Evolutionary conservation across 2,113 vertebrate genomes (phyloP).

Genomic region (Erinaceus europaeus): DNA sequence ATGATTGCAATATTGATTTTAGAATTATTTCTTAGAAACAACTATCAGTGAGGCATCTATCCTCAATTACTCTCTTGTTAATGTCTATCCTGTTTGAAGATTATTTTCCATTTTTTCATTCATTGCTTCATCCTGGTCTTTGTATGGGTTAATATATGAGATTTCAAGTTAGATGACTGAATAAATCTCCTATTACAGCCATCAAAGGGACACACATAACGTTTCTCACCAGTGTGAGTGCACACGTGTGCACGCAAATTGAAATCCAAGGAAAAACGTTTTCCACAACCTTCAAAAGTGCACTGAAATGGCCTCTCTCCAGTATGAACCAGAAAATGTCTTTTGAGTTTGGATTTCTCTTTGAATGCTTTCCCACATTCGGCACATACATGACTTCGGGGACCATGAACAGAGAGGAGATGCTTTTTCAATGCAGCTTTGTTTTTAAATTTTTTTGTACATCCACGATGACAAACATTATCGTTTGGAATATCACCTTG

Average conservation of each 20-base stretch:
- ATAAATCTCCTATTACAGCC: conserved; percentile 94
- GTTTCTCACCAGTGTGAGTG: conserved; percentile 97
- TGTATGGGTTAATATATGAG: conserved; percentile 93
- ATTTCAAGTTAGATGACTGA: conserved; percentile 95
- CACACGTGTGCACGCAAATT: conserved; percentile 96
- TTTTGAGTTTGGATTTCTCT: conserved; percentile 93
- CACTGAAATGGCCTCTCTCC: conserved; percentile 96
- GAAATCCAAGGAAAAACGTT: conserved; percentile 97
- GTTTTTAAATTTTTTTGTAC: conserved; percentile 91
- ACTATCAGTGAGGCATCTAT: conserved; percentile 84
- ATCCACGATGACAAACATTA: conserved; percentile 93
- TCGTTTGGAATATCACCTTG: conserved; percentile 86
- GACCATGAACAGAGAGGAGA: conserved; percentile 90
- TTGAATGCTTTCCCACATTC: conserved; percentile 95
- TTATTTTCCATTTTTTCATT: conserved; percentile 72
- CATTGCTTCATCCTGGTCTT: conserved; percentile 92
- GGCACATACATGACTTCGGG: conserved; percentile 92
- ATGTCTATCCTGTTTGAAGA: conserved; percentile 71
- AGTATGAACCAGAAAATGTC: conserved; percentile 95
- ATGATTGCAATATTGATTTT: conserved; percentile 74
- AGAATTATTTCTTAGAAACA: conserved; percentile 85
- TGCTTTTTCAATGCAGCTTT: conserved; percentile 94
- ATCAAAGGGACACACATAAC: conserved; percentile 92
- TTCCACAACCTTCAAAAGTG: conserved; percentile 95
- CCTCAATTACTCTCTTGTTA: conserved; percentile 78